phyloP scores from a whole-genome alignment of 2,888 invertebrate species.

The Empis stercorea region DNA sequence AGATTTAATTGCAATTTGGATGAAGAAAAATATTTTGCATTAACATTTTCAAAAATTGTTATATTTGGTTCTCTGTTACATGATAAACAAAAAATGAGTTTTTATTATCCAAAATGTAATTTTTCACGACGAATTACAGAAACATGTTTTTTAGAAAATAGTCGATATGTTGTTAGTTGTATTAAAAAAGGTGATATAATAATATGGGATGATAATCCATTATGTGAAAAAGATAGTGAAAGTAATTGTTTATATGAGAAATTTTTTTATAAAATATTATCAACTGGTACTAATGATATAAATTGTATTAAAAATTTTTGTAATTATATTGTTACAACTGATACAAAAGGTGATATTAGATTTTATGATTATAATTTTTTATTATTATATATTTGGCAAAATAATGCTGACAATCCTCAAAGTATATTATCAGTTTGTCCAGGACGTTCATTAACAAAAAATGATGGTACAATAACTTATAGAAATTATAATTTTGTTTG shows the following conservation, averaged over 20 bases:
- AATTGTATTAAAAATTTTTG: slow-evolving; percentile 40
- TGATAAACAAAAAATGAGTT: slow-evolving; percentile 16
- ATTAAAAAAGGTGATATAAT: slow-evolving; percentile 40
- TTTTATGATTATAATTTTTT: slow-evolving; percentile 47
- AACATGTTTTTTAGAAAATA: slow-evolving; percentile 40
- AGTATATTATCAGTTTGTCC: not conserved
- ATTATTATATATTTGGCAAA: slow-evolving; percentile 44
- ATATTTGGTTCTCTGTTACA: slow-evolving; percentile 9
- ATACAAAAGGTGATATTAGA: slow-evolving; percentile 40
- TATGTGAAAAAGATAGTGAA: too few relatives aligned
- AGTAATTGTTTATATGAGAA: slow-evolving; percentile 15
- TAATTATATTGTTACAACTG: slow-evolving; percentile 45
- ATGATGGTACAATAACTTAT: too few relatives aligned
- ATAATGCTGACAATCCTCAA: too few relatives aligned
- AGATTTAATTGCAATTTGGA: too few relatives aligned
- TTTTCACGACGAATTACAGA: slow-evolving; percentile 23
- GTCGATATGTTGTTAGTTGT: slow-evolving; percentile 40
- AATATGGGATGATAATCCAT: slow-evolving; percentile 34
- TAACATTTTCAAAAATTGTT: slow-evolving; percentile 9
- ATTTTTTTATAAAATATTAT: slow-evolving; percentile 6
- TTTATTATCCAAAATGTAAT: slow-evolving; percentile 14
- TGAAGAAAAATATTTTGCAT: slow-evolving; percentile 8
- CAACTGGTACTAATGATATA: slow-evolving; percentile 27
- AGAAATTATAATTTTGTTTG: too few relatives aligned
- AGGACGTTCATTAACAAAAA: not conserved